Evolutionary conservation across 92 coral and sea anemone genomes (phyloP).

Genomic region (Virgularia gustaviana): DNA sequence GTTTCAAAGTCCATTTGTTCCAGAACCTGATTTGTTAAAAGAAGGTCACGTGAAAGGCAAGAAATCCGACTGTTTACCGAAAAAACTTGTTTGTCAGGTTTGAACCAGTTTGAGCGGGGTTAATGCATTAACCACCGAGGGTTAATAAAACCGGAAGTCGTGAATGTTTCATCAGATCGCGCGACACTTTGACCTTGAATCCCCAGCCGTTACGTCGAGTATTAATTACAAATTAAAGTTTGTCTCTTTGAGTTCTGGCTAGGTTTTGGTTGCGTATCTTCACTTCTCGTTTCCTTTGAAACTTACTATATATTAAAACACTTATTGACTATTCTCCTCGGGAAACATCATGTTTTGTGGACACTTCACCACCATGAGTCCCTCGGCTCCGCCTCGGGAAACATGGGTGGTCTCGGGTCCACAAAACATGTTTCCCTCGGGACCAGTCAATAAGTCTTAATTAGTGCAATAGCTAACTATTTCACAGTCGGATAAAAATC

Average conservation of each 20-base stretch:
- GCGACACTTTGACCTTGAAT: neutral
- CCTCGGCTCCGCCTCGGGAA: neutral
- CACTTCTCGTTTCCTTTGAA: no score
- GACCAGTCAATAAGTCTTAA: no score
- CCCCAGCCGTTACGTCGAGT: neutral
- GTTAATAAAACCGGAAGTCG: no score
- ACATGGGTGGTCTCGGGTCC: neutral
- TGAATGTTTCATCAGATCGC: neutral
- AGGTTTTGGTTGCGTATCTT: neutral
- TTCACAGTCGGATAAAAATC: no score
- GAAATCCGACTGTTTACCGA: slow-evolving; percentile 1
- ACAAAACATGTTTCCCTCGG: no score
- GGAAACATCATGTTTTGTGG: no score
- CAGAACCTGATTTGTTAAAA: no score
- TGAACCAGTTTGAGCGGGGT: neutral
- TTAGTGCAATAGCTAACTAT: no score
- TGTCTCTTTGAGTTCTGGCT: slow-evolving; percentile 5
- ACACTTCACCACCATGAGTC: slow-evolving; percentile 1
- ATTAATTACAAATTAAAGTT: neutral
- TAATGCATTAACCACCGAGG: neutral
- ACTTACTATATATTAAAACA: neutral
- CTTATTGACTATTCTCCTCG: neutral
- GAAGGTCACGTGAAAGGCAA: no score
- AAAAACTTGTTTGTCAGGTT: neutral
- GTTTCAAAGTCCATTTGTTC: no score